Evolutionary conservation across 2,888 invertebrate species (phyloP), one percentile per base, ranked within the genome.

Genomic region (Drosophila imparisetae): DNA sequence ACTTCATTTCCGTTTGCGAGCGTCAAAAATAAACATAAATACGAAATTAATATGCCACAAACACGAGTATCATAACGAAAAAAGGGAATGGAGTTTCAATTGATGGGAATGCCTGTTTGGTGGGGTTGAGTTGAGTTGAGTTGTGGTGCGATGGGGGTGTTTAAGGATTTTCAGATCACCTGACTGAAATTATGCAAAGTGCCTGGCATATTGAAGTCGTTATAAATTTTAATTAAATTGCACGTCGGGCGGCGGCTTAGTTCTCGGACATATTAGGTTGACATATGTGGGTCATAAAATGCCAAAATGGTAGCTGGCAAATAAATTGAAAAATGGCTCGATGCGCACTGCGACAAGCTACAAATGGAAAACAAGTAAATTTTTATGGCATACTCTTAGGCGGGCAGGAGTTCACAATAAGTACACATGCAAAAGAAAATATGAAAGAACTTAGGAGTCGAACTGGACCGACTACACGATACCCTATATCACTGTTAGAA

Each of bases 1-100:
- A 78, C 75, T 83, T 84, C 66, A 84, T 83, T 83, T 83, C 83
- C 83, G 83, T 71, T 84, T 71, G 48, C 34, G 67, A 67, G 80
- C 66, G 59, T 67, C 80, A 57, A 58, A 79, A 78, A 79, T 75
- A 61, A 75, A 72, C 74, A 75, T 81, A 78, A 80, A 80, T 79
- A 66, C 32, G 68, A 79, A 80, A 79, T 79, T 75, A 75, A 82
- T 78, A 75, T 57, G 72, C 76, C 72, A 57, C 72, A 68, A 75
- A 66, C 42, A 53, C 72, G 63, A 75, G 66, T 57, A 30, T 60
- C 53, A 40, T 49, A 32, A 40, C 15, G n/a, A 21, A 42, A 67
- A 63, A 45, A 55, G 63, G 66, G 45, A 45, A 36, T 63, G 42
- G 54, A 54, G 62, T 61, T 53, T 57, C 49, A 72, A 53, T 30